Base-by-base conservation (phyloP, 2,113 vertebrate genomes). In the Nothobranchius furzeri region DNA sequence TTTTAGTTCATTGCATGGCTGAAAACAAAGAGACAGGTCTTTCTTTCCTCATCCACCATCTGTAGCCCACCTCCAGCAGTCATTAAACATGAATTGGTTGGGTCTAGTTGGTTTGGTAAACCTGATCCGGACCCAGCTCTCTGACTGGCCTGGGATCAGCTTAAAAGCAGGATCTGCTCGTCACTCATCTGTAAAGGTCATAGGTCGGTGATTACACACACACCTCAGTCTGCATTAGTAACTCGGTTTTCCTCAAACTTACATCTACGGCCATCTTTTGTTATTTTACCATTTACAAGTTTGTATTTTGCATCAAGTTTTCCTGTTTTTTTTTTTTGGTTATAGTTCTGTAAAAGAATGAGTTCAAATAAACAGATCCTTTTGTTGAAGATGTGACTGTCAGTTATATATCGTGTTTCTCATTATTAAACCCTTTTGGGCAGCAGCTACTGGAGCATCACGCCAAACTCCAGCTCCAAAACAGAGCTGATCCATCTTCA, bases 271-370 rank as follows among this genome's bases (percentile, higher is more conserved):
- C 54, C 64, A 49, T 50, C 48, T 77, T 87, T 90, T 92, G 85
- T 90, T 89, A 88, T 81, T 81, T 86, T 58, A 83, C 35, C 73
- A 73, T 90, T 82, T 75, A 65, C 79, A 76, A 83, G 25, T 85
- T 63, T 82, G 79, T 87, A 45, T 83, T 87, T 73, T 55, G 65
- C 60, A 57, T 74, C 75, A 70, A 14, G 4, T 75, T 80, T 76
- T 30, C 4, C 30, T 71, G 20, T 20, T 73, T 54, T 72, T 36
- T 81, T 75, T 69, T 60, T 46, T 60, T 72, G 89, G 86, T 90
- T 92, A 91, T 81, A 85, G 77, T 85, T 83, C 74, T 90, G 84
- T 88, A 80, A 68, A 90, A 89, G 82, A 74, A 90, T 89, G 56
- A 81, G 65, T 90, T 51, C 61, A 88, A 91, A 85, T 85, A 89